Base-by-base conservation (phyloP, 2,888 invertebrate species). In the Callosobruchus maculatus region DNA sequence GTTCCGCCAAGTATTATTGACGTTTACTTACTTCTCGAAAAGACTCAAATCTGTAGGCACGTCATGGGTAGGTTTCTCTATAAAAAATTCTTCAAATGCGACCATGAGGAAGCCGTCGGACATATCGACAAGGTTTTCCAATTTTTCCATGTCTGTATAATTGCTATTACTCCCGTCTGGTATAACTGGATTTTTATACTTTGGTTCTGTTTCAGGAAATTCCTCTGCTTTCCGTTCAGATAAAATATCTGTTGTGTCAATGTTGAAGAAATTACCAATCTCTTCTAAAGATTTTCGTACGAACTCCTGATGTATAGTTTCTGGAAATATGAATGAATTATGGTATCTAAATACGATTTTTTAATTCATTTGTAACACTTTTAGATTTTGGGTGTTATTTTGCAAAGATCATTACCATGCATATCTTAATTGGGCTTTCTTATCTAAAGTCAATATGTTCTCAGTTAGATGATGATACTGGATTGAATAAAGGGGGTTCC, bases 61-160 rank as follows among this genome's bases (percentile, higher is more conserved):
- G 9, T 20, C 21, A 7, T 75, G 74, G 22, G 77, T 74, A 0
- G 76, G 72, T 71, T 81, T 78, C 72, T 80, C 77, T 26, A 80
- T 76, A 49, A 88, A 83, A 79, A 86, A 88, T 20, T 83, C 81
- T 73, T 87, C 85, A 74, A 89, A 88, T 22, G 88, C 89, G 78
- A 86, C 85, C 81, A 88, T 86, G 26, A 89, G 78, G 81, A 89
- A 89, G 1, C 85, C 84, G 77, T 86, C 83, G 3, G 80, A 77
- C 0, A 82, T 82, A 75, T 86, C 85, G 3, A 86, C 82, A 22
- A 84, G 78, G 77, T 85, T 84, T 71, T 85, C 85, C 22, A 85
- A 76, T 74, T 81, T 82, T 74, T 85, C 84, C 82, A 85, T 82
- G 74, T 86, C 84, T 0, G 82, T 82, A 7, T 79, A 78, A 49